Conservation (phyloP, 2,113 vertebrate species). For the Callionymus lyra region DNA sequence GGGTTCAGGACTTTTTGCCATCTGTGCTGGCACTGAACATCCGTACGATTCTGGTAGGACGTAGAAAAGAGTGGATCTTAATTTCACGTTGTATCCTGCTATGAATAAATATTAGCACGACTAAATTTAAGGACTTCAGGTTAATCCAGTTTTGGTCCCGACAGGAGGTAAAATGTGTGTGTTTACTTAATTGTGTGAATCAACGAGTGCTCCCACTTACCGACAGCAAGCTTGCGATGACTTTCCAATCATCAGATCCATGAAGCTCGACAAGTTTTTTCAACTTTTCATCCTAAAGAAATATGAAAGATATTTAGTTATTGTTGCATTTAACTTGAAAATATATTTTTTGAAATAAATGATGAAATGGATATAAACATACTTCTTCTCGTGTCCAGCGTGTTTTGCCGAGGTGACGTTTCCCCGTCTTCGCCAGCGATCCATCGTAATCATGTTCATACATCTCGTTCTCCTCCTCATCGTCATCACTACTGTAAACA, state of each 20-base stretch:
- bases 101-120: neutral
- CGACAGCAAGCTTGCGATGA: constrained; percentile 89
- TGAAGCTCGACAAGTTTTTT: constrained; percentile 95
- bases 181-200: neutral
- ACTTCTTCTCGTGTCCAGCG: constrained; percentile 98
- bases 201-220: constrained; percentile 64
- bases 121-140: neutral
- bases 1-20: constrained; percentile 99
- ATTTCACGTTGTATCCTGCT: neutral
- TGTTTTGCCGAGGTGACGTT: constrained; percentile 93
- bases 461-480: constrained; percentile 92
- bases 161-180: neutral
- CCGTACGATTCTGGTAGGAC: constrained; percentile 85
- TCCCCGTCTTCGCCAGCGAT: constrained; percentile 80
- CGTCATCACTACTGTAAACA: constrained; percentile 96
- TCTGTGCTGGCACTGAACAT: constrained; percentile 96
- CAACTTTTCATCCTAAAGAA: constrained; percentile 88
- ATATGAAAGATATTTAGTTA: constrained; percentile 24
- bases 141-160: too few species aligned
- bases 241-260: constrained; percentile 97
- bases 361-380: constrained; percentile 17
- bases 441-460: constrained; percentile 97
- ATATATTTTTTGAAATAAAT: neutral
- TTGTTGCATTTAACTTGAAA: neutral
- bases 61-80: constrained; percentile 3